Base-by-base conservation (phyloP, 2,113 vertebrate genomes). In the Cyprichromis sp. region DNA sequence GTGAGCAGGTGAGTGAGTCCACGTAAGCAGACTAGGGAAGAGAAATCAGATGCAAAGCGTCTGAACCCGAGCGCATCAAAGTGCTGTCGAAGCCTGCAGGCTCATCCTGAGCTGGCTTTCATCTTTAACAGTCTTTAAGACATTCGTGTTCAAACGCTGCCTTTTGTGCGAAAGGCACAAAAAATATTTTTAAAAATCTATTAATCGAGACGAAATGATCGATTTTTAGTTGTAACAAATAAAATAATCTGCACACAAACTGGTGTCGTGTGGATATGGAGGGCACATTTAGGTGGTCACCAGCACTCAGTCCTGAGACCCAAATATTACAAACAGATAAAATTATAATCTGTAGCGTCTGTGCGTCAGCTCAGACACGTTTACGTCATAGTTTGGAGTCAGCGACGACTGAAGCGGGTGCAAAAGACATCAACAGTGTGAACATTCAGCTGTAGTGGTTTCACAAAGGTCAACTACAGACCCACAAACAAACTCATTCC, bases 351-450 rank as follows among this genome's bases (percentile, higher is more conserved):
- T 9, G 8, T 4, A 19, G 12, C 24, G 29, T 57, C 19, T 4
- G 9, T 10, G 4, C 8, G 6, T 68, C 11, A 21, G 61, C 10
- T n/a, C 61, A 38, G 61, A 66, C 47, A 50, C 47, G 6, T 21
- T 68, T 21, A 2, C 34, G 12, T 66, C 16, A 12, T 3, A 7
- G 17, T 36, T 66, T 2, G 13, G 14, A 17, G 40, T 47, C 40
- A 0, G 42, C 3, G 21, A 26, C 1, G 6, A 47, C 0, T 8
- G 40, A 76, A 47, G 24, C 3, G 9, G 42, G 8, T 50, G 16
- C 14, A 76, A 29, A 68, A 21, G 19, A 8, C 63, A n/a, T 8
- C 11, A 6, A 12, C 24, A 29, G 42, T 17, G 16, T 78, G 24
- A 31, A 12, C 71, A 0, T 6, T n/a, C 16, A 31, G 42, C 16